Evolutionary conservation across 2,888 invertebrate genomes (phyloP).

Genomic region (Caprella mutica): DNA sequence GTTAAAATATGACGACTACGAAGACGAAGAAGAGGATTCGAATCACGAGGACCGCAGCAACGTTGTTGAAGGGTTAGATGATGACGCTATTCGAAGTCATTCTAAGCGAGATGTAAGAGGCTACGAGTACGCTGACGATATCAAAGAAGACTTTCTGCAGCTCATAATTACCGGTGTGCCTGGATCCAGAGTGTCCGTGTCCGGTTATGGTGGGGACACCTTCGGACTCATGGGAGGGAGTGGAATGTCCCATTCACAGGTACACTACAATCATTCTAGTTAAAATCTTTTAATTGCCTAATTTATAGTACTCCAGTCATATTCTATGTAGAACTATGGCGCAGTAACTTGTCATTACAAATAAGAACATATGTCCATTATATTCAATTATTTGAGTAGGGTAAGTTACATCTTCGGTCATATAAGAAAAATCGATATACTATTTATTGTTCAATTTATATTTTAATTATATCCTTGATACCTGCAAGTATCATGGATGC

Average conservation of each 20-base stretch:
- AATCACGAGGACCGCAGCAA: background rate
- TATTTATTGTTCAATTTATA: no score
- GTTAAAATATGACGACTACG: background rate
- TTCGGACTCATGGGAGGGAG: constrained; percentile 89
- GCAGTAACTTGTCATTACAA: no score
- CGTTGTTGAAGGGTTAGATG: background rate
- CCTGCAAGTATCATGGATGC: no score
- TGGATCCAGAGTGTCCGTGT: constrained; percentile 83
- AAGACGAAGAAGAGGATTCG: background rate
- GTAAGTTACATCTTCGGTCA: no score
- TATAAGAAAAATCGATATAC: no score
- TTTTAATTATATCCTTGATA: no score
- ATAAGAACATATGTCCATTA: no score
- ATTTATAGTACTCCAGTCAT: background rate
- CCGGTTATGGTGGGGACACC: constrained; percentile 77
- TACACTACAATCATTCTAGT: no score
- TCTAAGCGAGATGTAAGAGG: constrained; percentile 46
- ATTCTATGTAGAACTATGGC: no score
- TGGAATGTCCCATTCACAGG: constrained; percentile 73
- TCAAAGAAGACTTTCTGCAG: constrained; percentile 85
- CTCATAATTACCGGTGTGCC: constrained; percentile 88
- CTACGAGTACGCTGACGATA: constrained; percentile 76
- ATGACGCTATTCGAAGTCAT: constrained; percentile 49
- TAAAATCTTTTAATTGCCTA: background rate
- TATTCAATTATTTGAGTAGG: no score